Conservation (phyloP, 2,797 vertebrate genomes). For the Mormyrops boulengeri region DNA sequence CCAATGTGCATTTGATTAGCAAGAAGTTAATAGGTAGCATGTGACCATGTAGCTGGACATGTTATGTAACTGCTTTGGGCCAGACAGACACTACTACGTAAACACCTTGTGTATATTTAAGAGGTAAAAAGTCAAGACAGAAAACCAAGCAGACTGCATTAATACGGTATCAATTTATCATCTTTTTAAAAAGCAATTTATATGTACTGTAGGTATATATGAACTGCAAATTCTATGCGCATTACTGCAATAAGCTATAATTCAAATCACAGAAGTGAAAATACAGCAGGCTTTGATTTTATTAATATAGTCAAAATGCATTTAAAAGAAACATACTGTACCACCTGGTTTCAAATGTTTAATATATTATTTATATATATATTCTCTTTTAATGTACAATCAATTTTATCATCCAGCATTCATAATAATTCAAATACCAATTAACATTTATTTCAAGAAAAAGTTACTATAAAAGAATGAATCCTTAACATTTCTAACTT, state of each 20-base stretch:
- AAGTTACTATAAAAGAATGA: neutral
- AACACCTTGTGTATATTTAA: neutral
- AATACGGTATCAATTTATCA: neutral
- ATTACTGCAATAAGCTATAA: neutral
- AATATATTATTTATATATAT: neutral
- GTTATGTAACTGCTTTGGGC: neutral
- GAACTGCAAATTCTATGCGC: neutral
- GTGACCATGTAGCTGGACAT: neutral
- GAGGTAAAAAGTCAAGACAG: neutral
- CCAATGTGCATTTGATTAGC: constrained; percentile 12
- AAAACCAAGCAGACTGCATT: neutral
- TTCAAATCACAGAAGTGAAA: neutral
- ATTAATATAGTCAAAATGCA: neutral
- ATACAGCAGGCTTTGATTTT: neutral
- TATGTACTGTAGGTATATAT: neutral
- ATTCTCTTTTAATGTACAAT: neutral
- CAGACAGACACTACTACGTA: neutral
- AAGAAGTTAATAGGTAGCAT: constrained; percentile 27
- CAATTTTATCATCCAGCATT: constrained; percentile 1
- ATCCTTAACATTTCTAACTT: neutral
- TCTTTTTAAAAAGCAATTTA: neutral
- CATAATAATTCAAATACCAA: neutral
- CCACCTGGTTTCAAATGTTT: neutral
- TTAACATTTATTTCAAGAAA: constrained; percentile 11
- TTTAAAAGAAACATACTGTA: neutral